Evolutionary conservation across 2,113 vertebrate species (phyloP).

Genomic region (Corythaixoides concolor): DNA sequence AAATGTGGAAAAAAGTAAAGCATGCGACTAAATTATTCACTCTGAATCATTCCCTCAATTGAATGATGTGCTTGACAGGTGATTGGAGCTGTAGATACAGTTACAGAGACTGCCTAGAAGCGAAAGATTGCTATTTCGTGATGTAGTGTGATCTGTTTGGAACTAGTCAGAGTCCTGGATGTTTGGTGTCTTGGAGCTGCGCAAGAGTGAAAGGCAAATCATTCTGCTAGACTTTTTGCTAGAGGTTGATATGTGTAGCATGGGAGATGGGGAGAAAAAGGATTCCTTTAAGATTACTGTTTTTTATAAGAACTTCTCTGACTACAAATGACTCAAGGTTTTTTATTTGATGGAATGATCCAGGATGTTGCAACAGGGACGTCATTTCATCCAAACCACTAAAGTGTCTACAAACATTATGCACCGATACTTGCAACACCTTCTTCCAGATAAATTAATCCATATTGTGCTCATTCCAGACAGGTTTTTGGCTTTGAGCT

Average conservation of each 20-base stretch:
- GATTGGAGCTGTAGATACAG: neutral
- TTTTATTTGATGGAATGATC: neutral
- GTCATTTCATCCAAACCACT: neutral
- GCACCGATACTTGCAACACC: neutral
- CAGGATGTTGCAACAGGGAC: neutral
- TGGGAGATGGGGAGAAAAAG: neutral
- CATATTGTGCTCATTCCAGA: neutral
- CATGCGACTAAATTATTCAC: neutral
- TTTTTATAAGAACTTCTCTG: neutral
- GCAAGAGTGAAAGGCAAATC: neutral
- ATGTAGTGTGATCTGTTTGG: neutral
- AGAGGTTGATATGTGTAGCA: fast-evolving
- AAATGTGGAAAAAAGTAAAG: neutral
- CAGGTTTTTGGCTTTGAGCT: neutral
- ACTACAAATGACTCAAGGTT: fast-evolving
- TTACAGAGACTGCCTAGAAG: neutral
- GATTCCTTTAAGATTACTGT: neutral
- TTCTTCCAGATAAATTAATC: neutral
- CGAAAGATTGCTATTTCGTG: neutral
- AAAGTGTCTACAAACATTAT: neutral
- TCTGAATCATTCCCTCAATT: neutral
- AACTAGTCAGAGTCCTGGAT: neutral
- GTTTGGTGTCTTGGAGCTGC: neutral
- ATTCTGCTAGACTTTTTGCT: neutral
- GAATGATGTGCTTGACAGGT: neutral